Conservation (phyloP, 2,888 invertebrate genomes). For the Acleris laterana region DNA sequence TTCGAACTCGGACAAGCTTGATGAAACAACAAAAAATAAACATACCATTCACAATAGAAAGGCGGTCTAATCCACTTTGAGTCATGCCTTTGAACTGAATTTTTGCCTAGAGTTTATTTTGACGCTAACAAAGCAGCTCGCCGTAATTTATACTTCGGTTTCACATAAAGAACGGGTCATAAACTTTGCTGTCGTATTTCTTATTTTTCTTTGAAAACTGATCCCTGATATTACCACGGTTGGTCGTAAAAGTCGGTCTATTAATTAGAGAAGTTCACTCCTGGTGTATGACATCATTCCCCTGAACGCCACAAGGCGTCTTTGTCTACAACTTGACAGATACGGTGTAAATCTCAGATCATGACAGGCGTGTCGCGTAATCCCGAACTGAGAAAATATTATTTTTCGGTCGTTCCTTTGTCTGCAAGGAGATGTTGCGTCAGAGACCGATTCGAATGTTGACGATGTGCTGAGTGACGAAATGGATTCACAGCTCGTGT, state of each 20-base stretch:
- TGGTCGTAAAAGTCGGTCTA: constrained; percentile 68
- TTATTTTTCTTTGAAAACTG: constrained; percentile 73
- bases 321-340: constrained; percentile 76
- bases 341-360: constrained; percentile 72
- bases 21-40: constrained; percentile 26
- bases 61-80: constrained; percentile 30
- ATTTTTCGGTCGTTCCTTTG: constrained; percentile 65
- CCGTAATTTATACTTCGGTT: constrained; percentile 55
- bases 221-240: constrained; percentile 57
- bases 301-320: constrained; percentile 67
- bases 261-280: constrained; percentile 65
- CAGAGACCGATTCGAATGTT: constrained; percentile 45
- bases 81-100: constrained; percentile 33
- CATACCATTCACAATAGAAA: constrained; percentile 17
- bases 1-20: constrained; percentile 23
- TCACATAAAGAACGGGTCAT: constrained; percentile 66
- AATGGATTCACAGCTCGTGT: constrained; percentile 65
- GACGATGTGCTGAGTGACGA: constrained; percentile 72
- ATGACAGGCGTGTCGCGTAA: constrained; percentile 72
- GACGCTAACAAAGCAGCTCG: constrained; percentile 67
- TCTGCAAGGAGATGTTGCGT: constrained; percentile 49
- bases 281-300: constrained; percentile 73
- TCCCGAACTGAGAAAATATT: constrained; percentile 68
- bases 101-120: constrained; percentile 41
- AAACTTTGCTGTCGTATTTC: constrained; percentile 68